Evolutionary conservation across 2,888 invertebrate species (phyloP), one percentile per base, ranked within the genome.

Genomic region (Petrophora chlorosata): DNA sequence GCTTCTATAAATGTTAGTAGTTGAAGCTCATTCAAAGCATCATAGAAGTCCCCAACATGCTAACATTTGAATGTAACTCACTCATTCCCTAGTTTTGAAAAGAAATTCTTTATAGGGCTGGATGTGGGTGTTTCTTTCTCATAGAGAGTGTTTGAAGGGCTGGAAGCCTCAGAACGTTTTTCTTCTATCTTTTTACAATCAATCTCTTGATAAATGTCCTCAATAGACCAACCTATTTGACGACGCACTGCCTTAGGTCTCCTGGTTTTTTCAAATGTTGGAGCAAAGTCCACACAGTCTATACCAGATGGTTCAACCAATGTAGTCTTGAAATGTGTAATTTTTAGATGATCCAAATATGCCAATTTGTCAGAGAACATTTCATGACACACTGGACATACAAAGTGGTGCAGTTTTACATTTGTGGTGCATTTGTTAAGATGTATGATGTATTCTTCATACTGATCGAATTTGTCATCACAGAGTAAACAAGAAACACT

Each of bases 201-300:
- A 71, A 90, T 89, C 65, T 90, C 89, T 70, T 90, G 89, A 62
- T 90, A 90, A 60, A 90, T 90, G 65, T 90, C 89, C 65, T 89
- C 89, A 68, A 85, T 69, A 49, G 89, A 90, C 89, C 89, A 90
- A 77, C 88, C 89, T 67, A 90, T 90, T 70, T 89, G 87, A 17
- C 89, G 76, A 14, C 89, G 73, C 5, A 87, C 88, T 16, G 81
- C 61, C 63, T 82, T 88, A 0, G 86, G 83, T 61, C 74, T 80
- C 35, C 83, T 79, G 1, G 76, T 79, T 67, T 87, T 87, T 52
- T 82, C 80, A 56, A 84, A 65, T 19, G 78, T 73, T n/a, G 86
- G 87, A 40, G 79, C 77, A 67, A 83, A 81, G 63, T 89, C 89
- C 33, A 88, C 82, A 67, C 85, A 84, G 56, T 89, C 88, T 15